Conservation (phyloP, 2,797 vertebrate genomes). For the Megalops cyprinoides region DNA sequence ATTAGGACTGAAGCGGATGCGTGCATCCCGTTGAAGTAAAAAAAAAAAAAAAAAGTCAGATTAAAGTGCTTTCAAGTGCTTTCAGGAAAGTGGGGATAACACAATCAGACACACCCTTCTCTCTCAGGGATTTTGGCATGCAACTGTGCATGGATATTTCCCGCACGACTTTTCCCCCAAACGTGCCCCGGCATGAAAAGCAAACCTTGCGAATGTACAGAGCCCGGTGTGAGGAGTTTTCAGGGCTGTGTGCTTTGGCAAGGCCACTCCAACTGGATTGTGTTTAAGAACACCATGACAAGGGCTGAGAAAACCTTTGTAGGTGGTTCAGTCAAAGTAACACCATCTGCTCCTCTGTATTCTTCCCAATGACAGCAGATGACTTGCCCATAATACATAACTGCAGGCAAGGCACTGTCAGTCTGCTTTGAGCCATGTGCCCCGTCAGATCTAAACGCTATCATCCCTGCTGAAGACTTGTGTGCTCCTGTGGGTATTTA, state of each 20-base stretch:
- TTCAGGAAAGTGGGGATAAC: conserved; percentile 8
- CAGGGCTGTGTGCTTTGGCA: conserved; percentile 60
- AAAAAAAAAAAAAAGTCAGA: conserved; percentile 8
- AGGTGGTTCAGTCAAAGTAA: conserved; percentile 68
- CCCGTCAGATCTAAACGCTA: conserved; percentile 39
- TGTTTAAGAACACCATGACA: conserved; percentile 48
- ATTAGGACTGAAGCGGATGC: background rate
- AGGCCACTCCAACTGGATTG: conserved; percentile 52
- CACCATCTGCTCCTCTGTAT: conserved; percentile 71
- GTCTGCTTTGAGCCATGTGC: background rate
- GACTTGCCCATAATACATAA: conserved; percentile 50
- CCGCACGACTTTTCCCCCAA: background rate
- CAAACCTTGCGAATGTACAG: conserved; percentile 31
- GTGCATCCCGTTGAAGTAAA: background rate
- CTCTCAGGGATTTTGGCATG: background rate
- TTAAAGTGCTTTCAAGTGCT: background rate
- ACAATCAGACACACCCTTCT: conserved; percentile 2
- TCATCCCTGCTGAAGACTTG: conserved; percentile 5
- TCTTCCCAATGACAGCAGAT: conserved; percentile 61
- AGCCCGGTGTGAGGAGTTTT: background rate
- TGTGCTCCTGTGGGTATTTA: conserved; percentile 48
- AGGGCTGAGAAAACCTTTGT: conserved; percentile 60
- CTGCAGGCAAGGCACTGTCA: background rate
- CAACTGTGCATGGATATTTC: background rate
- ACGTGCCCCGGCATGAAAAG: background rate